Conservation (phyloP, 2,113 vertebrate genomes). For the Labeo rohita region DNA sequence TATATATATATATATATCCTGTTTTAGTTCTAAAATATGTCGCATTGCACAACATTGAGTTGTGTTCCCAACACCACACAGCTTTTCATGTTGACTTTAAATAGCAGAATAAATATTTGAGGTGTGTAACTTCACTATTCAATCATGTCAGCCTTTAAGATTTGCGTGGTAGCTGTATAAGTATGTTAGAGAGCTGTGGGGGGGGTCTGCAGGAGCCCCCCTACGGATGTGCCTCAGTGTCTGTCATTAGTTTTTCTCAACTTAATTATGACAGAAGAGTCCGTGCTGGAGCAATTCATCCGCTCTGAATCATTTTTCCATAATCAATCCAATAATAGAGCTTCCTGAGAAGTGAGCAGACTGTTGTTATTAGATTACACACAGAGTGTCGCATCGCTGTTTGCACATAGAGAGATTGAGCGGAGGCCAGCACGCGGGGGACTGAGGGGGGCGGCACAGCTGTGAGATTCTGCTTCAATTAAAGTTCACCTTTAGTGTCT, state of each 20-base stretch:
- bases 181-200: background rate
- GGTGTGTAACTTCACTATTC: background rate
- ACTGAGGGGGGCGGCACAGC: constrained; percentile 43
- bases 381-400: constrained; percentile 23
- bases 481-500: constrained; percentile 28
- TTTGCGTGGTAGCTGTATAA: background rate
- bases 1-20: background rate
- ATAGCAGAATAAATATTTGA: background rate
- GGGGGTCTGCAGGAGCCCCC: constrained; percentile 8
- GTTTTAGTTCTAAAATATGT: too few species aligned
- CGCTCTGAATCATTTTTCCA: constrained; percentile 25
- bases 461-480: constrained; percentile 54
- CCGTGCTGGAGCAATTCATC: constrained; percentile 34
- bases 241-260: constrained; percentile 10
- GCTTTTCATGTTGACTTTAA: background rate
- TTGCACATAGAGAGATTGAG: constrained; percentile 25
- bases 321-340: constrained; percentile 42
- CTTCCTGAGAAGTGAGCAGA: constrained; percentile 33
- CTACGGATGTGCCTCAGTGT: background rate
- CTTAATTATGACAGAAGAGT: constrained; percentile 44
- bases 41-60: background rate
- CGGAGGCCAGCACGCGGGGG: background rate
- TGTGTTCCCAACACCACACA: background rate
- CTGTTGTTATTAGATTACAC: constrained; percentile 52
- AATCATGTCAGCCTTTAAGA: background rate